A percentile compares a stretch with the other conserved stretches of the same genome.
These are phyloP conservation scores for Ageneiosus marmoratus DNA, from an alignment of 2,113 vertebrate genomes.

Conservation along the genomic window DNA sequence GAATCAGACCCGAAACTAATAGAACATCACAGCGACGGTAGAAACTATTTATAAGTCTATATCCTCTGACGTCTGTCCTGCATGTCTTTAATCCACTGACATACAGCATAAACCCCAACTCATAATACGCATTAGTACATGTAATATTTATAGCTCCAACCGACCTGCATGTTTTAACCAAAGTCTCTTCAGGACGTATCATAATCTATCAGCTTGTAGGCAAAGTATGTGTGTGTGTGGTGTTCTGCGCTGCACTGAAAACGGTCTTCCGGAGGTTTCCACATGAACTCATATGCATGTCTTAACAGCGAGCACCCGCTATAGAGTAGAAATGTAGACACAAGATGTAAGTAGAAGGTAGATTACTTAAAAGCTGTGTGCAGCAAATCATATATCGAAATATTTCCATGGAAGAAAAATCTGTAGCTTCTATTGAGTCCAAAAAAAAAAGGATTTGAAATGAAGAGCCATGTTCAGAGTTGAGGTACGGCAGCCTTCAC, in stretches of 20 bases:
- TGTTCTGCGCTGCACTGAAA: slow-evolving; percentile 5
- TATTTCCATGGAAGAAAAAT: neutral
- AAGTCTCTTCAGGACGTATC: slow-evolving; percentile 55
- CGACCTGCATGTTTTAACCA: slow-evolving; percentile 64
- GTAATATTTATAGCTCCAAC: slow-evolving; percentile 27
- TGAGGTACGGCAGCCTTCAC: neutral
- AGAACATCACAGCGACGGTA: neutral
- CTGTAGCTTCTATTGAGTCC: neutral
- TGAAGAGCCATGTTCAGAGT: neutral
- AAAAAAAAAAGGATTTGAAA: neutral
- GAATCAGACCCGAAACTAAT: neutral
- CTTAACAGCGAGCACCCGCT: slow-evolving; percentile 28
- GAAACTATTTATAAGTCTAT: neutral
- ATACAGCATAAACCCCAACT: neutral
- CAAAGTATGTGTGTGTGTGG: slow-evolving; percentile 31
- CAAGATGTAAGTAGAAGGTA: slow-evolving; percentile 2
- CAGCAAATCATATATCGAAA: neutral
- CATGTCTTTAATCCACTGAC: neutral
- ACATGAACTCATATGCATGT: slow-evolving; percentile 47
- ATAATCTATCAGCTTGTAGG: neutral
- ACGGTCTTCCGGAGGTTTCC: slow-evolving; percentile 45
- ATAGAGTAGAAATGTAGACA: slow-evolving; percentile 22
- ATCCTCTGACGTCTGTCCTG: neutral
- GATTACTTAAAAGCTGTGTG: neutral
- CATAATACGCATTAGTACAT: neutral